Evolutionary conservation across 2,113 vertebrate genomes (phyloP).

Genomic region (Origma solitaria): DNA sequence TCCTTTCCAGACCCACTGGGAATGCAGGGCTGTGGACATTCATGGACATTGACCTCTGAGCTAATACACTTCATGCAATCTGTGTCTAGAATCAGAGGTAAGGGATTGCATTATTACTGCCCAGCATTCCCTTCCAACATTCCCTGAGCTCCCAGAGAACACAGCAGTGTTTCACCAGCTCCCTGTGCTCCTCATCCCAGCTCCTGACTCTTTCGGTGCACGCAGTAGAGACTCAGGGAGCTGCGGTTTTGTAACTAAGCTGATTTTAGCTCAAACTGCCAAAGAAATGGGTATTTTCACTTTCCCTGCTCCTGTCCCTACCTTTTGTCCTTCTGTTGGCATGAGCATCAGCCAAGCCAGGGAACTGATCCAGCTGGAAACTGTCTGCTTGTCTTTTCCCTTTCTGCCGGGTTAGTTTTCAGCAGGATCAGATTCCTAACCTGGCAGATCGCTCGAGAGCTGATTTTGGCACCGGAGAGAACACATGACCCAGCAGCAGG

Average conservation of each 20-base stretch:
- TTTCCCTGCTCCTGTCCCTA: constrained; percentile 21
- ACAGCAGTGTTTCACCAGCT: neutral
- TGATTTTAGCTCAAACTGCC: neutral
- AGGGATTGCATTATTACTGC: neutral
- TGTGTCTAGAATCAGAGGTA: neutral
- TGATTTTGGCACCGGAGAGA: constrained; percentile 33
- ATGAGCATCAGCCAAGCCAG: constrained; percentile 16
- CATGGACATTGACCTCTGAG: neutral
- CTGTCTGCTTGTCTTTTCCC: constrained; percentile 39
- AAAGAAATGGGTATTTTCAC: constrained; percentile 1
- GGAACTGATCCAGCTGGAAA: constrained; percentile 54
- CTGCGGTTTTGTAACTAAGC: neutral
- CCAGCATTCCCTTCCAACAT: neutral
- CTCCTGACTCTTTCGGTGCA: neutral
- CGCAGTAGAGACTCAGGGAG: neutral
- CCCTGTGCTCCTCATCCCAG: neutral
- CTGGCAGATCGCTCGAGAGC: constrained; percentile 37
- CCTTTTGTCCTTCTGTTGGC: constrained; percentile 46
- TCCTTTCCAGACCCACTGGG: neutral
- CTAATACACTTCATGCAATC: neutral
- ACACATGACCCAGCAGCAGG: neutral
- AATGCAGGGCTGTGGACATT: neutral
- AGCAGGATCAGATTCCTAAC: constrained; percentile 58
- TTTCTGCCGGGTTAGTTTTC: constrained; percentile 49
- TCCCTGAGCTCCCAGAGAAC: neutral